These are phyloP conservation scores for Passerculus sandwichensis DNA, from an alignment of 2,797 vertebrate species.

Conservation along the genomic window DNA sequence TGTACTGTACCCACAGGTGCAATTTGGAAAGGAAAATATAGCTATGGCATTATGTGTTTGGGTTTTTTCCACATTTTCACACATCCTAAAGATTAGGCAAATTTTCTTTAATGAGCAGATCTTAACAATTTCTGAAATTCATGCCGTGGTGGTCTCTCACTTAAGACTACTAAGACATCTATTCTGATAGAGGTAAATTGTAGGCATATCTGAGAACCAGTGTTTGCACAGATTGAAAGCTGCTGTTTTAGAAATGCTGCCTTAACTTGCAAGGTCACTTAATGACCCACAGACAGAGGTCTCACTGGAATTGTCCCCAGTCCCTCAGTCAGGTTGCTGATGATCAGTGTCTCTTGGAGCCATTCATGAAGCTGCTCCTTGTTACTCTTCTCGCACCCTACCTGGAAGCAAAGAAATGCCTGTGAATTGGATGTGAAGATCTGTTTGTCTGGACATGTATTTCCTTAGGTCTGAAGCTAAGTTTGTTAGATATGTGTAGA, in stretches of 20 bases:
- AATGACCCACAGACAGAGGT: background rate
- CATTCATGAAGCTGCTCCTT: background rate
- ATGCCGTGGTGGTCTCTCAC: background rate
- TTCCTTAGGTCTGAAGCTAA: background rate
- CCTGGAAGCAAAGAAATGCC: constrained; percentile 3
- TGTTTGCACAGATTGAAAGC: background rate
- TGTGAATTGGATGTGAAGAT: background rate
- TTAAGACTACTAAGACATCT: background rate
- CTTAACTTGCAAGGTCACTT: background rate
- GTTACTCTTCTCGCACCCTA: background rate
- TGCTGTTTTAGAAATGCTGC: background rate
- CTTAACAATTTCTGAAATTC: background rate
- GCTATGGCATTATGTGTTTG: background rate
- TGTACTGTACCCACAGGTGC: background rate
- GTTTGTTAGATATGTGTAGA: background rate
- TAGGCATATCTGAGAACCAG: background rate
- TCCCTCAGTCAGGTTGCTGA: background rate
- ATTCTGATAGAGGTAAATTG: background rate
- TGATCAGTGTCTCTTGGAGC: background rate
- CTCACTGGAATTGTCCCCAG: background rate
- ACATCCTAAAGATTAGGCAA: background rate
- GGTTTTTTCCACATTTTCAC: background rate
- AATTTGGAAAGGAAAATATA: background rate
- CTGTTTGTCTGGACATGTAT: constrained; percentile 12
- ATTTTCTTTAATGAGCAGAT: background rate